Percentiles rank a stretch among this genome's conserved stretches.
Evolutionary conservation across 2,888 invertebrate genomes (phyloP).

Genomic region (Trichopoda pennipes): DNA sequence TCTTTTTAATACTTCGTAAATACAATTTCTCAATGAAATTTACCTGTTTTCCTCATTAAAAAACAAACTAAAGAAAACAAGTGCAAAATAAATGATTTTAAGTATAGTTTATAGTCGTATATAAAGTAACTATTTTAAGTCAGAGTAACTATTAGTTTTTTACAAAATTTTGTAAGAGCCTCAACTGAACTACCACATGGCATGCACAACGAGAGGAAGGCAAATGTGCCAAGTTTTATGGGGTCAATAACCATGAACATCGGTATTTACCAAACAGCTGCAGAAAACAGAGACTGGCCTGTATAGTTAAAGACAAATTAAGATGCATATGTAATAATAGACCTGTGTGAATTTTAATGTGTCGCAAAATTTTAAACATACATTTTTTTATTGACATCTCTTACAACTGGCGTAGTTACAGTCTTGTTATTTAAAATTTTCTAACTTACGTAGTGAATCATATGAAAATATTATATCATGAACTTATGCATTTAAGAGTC

Average conservation of each 20-base stretch:
- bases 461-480: too few species aligned
- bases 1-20: slow-evolving; percentile 6
- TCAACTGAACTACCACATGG: not conserved
- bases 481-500: too few species aligned
- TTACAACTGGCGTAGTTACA: too few species aligned
- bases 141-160: not conserved
- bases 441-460: too few species aligned
- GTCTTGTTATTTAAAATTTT: too few species aligned
- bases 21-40: slow-evolving; percentile 29
- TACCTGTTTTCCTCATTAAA: slow-evolving; percentile 45
- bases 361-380: too few species aligned
- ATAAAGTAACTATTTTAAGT: not conserved
- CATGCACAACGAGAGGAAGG: not conserved
- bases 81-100: slow-evolving; percentile 35
- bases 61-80: slow-evolving; percentile 40
- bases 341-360: too few species aligned
- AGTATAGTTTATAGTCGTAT: not conserved
- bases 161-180: slow-evolving; percentile 5
- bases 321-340: too few species aligned
- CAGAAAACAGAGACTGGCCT: too few species aligned
- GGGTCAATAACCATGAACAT: not conserved
- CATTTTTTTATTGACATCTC: too few species aligned
- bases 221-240: slow-evolving; percentile 4
- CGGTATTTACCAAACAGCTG: too few species aligned
- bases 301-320: too few species aligned